These are phyloP conservation scores for Pomatorhinus ruficollis DNA, from an alignment of 2,113 vertebrate species.

Conservation along the genomic window DNA sequence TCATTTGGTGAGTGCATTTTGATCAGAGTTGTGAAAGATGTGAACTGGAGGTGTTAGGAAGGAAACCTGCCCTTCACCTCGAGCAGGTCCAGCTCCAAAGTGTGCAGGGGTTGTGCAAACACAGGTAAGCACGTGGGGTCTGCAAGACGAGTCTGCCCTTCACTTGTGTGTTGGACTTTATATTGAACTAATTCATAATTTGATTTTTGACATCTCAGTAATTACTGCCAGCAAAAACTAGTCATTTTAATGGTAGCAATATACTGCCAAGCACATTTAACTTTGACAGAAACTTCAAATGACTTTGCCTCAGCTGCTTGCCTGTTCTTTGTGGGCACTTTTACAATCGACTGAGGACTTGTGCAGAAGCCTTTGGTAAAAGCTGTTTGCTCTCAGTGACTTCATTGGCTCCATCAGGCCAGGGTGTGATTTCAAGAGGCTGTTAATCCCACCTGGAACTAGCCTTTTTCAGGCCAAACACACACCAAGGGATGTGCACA, in stretches of 20 bases:
- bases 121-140: rapidly evolving
- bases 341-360: background rate
- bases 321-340: background rate
- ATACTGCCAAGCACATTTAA: background rate
- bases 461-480: background rate
- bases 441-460: background rate
- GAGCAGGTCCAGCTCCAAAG: background rate
- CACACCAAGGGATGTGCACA: rapidly evolving
- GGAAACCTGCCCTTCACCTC: background rate
- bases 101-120: background rate
- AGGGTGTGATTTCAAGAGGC: background rate
- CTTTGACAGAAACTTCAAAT: background rate
- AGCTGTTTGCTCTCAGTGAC: background rate
- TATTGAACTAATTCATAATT: background rate
- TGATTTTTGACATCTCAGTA: constrained; percentile 27
- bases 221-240: background rate
- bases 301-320: background rate
- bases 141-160: background rate
- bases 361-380: background rate
- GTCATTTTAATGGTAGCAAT: background rate
- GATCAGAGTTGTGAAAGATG: background rate
- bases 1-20: background rate
- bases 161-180: background rate
- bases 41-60: background rate
- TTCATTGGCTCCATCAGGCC: background rate